Percentiles rank a stretch among this genome's conserved stretches.
Evolutionary conservation across 2,113 vertebrate genomes (phyloP).

Genomic region (Phrynosoma platyrhinos): DNA sequence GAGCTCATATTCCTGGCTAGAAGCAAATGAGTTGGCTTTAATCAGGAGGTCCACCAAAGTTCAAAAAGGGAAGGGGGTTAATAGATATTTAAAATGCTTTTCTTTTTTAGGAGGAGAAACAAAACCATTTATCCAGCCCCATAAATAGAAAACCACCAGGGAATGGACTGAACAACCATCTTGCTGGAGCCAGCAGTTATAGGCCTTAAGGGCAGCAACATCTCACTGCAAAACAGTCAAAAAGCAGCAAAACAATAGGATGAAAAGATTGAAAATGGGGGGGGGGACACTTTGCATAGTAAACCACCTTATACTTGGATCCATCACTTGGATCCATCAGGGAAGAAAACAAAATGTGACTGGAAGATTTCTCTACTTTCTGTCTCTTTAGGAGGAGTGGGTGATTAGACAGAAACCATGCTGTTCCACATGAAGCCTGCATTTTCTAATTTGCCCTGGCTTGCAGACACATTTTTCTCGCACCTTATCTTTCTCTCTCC

Average conservation of each 20-base stretch:
- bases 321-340: background rate
- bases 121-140: background rate
- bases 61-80: constrained; percentile 5
- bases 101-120: background rate
- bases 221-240: background rate
- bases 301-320: background rate
- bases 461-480: constrained; percentile 20
- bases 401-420: background rate
- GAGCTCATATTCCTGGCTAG: constrained; percentile 35
- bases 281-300: background rate
- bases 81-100: background rate
- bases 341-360: background rate
- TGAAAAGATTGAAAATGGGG: background rate
- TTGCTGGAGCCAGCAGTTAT: background rate
- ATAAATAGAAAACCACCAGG: background rate
- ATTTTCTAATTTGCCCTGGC: constrained; percentile 2
- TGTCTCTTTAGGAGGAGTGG: background rate
- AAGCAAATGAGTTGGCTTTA: constrained; percentile 24
- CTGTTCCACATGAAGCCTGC: background rate
- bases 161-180: background rate
- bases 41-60: constrained; percentile 36
- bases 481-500: background rate
- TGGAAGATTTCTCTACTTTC: background rate
- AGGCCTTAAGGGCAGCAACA: background rate
- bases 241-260: background rate